Base-by-base conservation (phyloP, 1,140 invertebrate species). In the Spodoptera litura region DNA sequence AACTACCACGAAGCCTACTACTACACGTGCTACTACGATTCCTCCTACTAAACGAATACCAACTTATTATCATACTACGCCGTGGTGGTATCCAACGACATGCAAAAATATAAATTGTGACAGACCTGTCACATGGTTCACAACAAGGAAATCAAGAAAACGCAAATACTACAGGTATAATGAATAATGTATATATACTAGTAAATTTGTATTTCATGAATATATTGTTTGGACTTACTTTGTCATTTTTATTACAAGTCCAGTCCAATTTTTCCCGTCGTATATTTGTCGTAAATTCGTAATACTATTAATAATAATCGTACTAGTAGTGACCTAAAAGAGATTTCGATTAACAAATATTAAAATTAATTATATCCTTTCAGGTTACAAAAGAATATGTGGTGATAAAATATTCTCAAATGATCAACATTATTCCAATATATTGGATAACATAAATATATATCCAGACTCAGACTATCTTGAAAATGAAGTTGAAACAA, bases 101-200 rank as follows among this genome's bases (percentile, higher is more conserved):
- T 74, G 71, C 51, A 25, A 31, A 31, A 13, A 74, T 10, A 44
- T 10, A 6, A 71, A 12, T 51, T 74, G 71, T 44, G 56, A 74
- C 13, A 74, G 71, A 51, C 71, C 71, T 61, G 5, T 51, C 10
- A 74, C 38, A 10, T 74, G 71, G 71, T n/a, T 61, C 8, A 74
- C 71, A 11, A 52, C 8, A 4, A 31, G 12, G 1, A 5, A 3
- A 20, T 25, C 11, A 53, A 52, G 27, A 3, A 49, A 9, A 4
- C 49, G 44, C 53, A 70, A 25, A 53, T 53, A 44, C 5, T 11
- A 11, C 12, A 25, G 49, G 8, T 31, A 53, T 70, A 49, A 70
- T 53, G 20, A 70, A 53, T 70, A 70, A 52, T 70, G 66, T 70
- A 52, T 68, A 44, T 31, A 53, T 49, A 66, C 15, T 20, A 38